Conservation (phyloP, 2,113 vertebrate genomes). For the Ursus arctos region DNA sequence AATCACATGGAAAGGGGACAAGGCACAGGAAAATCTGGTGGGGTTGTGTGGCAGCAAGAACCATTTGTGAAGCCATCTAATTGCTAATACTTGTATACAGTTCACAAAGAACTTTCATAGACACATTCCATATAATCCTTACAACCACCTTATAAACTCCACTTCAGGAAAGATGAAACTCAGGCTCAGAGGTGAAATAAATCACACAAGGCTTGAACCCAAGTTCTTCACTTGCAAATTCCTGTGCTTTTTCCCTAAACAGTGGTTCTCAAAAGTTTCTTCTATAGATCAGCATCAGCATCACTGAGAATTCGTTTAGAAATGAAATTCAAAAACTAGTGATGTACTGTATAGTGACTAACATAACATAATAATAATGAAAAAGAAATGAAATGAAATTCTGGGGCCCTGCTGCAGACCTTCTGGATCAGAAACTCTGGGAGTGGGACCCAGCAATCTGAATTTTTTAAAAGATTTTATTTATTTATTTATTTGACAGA, state of each 20-base stretch:
- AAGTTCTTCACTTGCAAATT: constrained; percentile 38
- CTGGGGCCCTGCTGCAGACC: not conserved
- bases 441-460: not conserved
- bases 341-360: too few species aligned
- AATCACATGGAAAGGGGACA: not conserved
- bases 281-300: not conserved
- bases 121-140: not conserved
- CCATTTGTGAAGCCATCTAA: not conserved
- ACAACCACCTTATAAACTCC: not conserved
- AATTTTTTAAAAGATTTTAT: not conserved
- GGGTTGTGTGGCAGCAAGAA: not conserved
- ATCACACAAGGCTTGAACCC: not conserved
- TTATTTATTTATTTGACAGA: too few species aligned
- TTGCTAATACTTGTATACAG: not conserved
- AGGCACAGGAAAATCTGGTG: constrained; percentile 9
- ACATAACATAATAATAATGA: too few species aligned
- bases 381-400: not conserved
- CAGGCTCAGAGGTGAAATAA: not conserved
- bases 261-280: not conserved
- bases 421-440: not conserved
- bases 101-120: constrained; percentile 42
- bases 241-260: not conserved
- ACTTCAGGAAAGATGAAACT: constrained; percentile 39
- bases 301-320: not conserved
- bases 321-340: not conserved